phyloP scores from a whole-genome alignment of 2,113 vertebrate species.

The Macaca mulatta region DNA sequence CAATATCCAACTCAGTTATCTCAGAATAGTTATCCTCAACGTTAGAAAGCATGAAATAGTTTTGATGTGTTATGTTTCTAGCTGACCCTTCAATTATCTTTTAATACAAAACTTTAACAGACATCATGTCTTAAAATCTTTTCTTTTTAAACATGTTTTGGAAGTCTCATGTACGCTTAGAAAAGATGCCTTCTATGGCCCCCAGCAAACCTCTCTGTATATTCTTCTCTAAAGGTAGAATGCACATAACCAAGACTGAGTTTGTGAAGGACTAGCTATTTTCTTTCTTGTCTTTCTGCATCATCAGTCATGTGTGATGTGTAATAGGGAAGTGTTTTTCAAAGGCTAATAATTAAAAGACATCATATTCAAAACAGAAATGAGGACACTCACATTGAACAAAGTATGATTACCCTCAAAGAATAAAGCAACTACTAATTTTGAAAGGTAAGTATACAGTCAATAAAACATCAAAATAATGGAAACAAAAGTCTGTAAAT shows the following conservation, averaged over 20 bases:
- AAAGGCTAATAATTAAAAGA: slow-evolving; percentile 67
- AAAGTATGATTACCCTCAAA: background rate
- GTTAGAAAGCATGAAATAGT: slow-evolving; percentile 55
- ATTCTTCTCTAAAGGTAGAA: background rate
- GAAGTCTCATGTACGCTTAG: background rate
- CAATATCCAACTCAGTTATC: background rate
- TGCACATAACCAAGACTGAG: background rate
- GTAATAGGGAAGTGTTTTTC: slow-evolving; percentile 45
- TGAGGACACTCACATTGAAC: background rate
- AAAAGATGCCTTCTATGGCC: background rate
- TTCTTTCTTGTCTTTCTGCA: slow-evolving; percentile 55
- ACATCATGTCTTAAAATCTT: background rate
- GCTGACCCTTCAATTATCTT: slow-evolving; percentile 23
- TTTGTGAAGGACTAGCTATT: background rate
- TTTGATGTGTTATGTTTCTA: slow-evolving; percentile 42
- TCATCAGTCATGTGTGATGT: slow-evolving; percentile 55
- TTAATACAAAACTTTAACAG: background rate
- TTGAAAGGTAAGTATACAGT: slow-evolving; percentile 34
- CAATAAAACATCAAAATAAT: background rate
- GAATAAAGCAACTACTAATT: background rate
- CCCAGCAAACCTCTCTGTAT: background rate
- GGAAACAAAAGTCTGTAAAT: background rate
- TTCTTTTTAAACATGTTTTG: slow-evolving; percentile 18
- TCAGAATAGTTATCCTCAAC: background rate
- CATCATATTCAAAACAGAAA: slow-evolving; percentile 41